Base-by-base conservation (phyloP, 2,113 vertebrate genomes). In the Romanogobio albipinnatus region DNA sequence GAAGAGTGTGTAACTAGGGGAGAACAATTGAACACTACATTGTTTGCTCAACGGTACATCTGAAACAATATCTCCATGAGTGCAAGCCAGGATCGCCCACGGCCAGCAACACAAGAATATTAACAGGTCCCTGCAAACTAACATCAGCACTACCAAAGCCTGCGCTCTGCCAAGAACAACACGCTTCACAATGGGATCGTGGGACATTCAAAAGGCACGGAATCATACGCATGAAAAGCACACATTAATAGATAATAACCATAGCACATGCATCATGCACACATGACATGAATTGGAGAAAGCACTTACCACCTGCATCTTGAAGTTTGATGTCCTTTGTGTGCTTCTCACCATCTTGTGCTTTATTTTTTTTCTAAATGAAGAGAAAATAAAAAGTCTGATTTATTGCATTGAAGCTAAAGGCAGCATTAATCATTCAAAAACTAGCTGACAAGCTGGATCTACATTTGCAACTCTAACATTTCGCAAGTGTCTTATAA, bases 351-450 rank as follows among this genome's bases (percentile, higher is more conserved):
- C 71, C 88, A 79, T 85, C 89, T 91, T 92, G 93, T 43, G 84
- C 86, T 91, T 93, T 91, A 78, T 87, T 93, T 90, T 93, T 93
- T 89, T 91, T 94, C 94, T 95, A 89, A 85, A 66, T 53, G 86
- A 78, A 26, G 75, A 78, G 79, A 86, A 33, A 17, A 1, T 14
- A 56, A 56, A 2, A 24, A 2, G 76, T 4, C 22, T 43, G n/a
- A 76, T 81, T 76, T 80, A 83, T 19, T 71, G 77, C 36, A 47
- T 3, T 61, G 61, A 22, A 56, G 53, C 17, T 8, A 8, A 56
- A 1, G 5, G 17, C 17, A 56, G 53, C 13, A 26, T 33, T 10
- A 81, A 15, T 62, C 3, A 45, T 45, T 45, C 22, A 26, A 45
- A 61, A 45, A 24, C 56, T 73, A 47, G 22, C 43, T 24, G 43